Evolutionary conservation across 2,113 vertebrate genomes (phyloP), one percentile per base, ranked within the genome.

Genomic region (Octodon degus): DNA sequence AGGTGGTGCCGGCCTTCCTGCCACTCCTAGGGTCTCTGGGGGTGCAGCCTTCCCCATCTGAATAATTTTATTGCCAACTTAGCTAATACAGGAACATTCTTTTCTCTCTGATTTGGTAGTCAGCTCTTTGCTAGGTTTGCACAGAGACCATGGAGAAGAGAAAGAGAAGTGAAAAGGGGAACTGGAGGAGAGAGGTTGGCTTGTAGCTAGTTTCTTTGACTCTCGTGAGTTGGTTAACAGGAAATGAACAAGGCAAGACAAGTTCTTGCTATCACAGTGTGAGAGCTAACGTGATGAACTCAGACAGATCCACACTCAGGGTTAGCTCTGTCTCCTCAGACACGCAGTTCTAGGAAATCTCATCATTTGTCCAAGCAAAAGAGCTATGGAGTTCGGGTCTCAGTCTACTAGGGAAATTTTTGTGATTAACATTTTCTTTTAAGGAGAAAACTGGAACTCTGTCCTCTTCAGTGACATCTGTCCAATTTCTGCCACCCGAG

Each of bases 211-310:
- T 91, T 83, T 67, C 58, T 91, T 65, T 93, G 76, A 87, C 68
- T 95, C 70, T 86, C 9, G 11, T 60, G 37, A 83, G 68, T 24
- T 86, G 65, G 83, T 80, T 87, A 92, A 12, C 70, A 96, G 95
- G 96, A 97, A 96, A 55, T 62, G 37, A 97, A 85, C 43, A 88
- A 81, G 95, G 86, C 91, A 93, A 97, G 97, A 40, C 91, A 77
- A 92, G 79, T 77, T 58, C 55, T 58, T 58, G 89, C 94, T 70
- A 93, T 87, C 83, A 74, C 72, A 10, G 55, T 93, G 90, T 74
- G 53, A 58, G 55, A 4, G 17, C 88, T 77, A 65, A 79, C 19
- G 95, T 50, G 74, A 90, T 55, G 89, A 96, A 96, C 82, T 68
- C 84, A 89, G 80, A 60, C 76, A 92, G 92, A 92, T 96, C 47